Evolutionary conservation across 2,797 vertebrate species (phyloP), one percentile per base, ranked within the genome.

Genomic region (Chloroceryle inda): DNA sequence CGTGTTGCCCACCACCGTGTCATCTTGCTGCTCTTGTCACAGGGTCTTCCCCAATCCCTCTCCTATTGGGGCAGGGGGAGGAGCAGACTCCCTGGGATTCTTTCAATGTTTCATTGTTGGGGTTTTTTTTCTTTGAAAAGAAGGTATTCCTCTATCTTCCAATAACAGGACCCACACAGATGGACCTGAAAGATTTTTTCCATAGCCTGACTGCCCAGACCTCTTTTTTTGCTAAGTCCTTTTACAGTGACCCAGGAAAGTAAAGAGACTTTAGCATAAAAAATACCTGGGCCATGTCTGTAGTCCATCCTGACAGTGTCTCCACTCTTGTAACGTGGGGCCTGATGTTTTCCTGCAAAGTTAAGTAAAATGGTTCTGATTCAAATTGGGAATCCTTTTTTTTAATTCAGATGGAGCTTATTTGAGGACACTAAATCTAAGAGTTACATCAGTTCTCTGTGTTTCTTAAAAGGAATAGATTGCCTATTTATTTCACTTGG

Each of bases 271-370:
- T 92, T 63, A 47, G 35, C 22, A 7, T 66, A 22, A 55, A 52
- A 91, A 45, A 23, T 10, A 78, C 27, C 11, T 5, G 13, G 31
- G 10, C 47, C 38, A 9, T 68, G 42, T 44, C 52, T 89, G 24
- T 78, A 63, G 44, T 84, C 35, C 6, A 2, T 74, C 42, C 37
- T 88, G 62, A 19, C 40, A 61, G 1, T 2, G 6, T 56, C 73
- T 89, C 35, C 9, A 1, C 35, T 69, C 58, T 52, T 81, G 15
- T 29, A 45, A 69, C 10, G 11, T 21, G 22, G 0, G 0, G 8
- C 66, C 42, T 86, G 68, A 21, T 81, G 49, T 85, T 85, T n/a
- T 84, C 47, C 76, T 88, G 45, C 26, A 58, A 78, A 40, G 52
- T 26, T 21, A 66, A 79, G 22, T 47, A 31, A 71, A 92, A 74